Percentiles rank a stretch among this genome's conserved stretches.
Conservation (phyloP, 2,113 vertebrate genomes). For the Dendropsophus ebraccatus region DNA sequence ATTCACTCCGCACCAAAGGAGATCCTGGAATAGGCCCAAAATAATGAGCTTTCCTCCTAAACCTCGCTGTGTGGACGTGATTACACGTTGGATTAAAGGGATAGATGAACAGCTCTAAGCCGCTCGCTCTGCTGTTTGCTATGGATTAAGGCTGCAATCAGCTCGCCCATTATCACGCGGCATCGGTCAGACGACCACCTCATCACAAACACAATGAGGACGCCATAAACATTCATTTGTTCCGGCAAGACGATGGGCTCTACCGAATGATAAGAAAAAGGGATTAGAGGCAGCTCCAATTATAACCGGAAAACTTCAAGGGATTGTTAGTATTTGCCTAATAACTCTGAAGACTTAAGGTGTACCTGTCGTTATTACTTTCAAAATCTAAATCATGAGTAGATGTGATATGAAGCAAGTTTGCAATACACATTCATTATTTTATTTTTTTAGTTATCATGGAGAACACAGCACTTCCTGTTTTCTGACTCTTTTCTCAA, state of each 20-base stretch:
- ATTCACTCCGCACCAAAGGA: neutral
- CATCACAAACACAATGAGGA: neutral
- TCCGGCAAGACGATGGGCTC: slow-evolving; percentile 15
- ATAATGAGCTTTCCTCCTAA: slow-evolving; percentile 31
- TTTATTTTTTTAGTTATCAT: too few relatives aligned
- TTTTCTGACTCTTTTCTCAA: too few relatives aligned
- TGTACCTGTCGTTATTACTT: too few relatives aligned
- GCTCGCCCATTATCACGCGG: neutral
- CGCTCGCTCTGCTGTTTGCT: neutral
- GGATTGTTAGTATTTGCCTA: too few relatives aligned
- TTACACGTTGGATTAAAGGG: neutral
- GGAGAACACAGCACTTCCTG: too few relatives aligned
- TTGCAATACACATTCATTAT: too few relatives aligned
- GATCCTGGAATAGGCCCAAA: slow-evolving; percentile 2
- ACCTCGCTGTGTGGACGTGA: slow-evolving; percentile 5
- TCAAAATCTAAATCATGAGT: too few relatives aligned
- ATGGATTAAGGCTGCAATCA: slow-evolving; percentile 34
- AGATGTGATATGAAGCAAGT: too few relatives aligned
- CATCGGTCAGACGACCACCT: neutral
- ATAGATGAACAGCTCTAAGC: slow-evolving; percentile 42
- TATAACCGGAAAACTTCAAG: too few relatives aligned
- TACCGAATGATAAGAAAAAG: slow-evolving; percentile 44
- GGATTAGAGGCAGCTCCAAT: neutral
- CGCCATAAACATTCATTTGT: slow-evolving; percentile 50
- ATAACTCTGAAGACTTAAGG: too few relatives aligned